Conservation (phyloP, 2,113 vertebrate species). For the Macroglossus sobrinus region DNA sequence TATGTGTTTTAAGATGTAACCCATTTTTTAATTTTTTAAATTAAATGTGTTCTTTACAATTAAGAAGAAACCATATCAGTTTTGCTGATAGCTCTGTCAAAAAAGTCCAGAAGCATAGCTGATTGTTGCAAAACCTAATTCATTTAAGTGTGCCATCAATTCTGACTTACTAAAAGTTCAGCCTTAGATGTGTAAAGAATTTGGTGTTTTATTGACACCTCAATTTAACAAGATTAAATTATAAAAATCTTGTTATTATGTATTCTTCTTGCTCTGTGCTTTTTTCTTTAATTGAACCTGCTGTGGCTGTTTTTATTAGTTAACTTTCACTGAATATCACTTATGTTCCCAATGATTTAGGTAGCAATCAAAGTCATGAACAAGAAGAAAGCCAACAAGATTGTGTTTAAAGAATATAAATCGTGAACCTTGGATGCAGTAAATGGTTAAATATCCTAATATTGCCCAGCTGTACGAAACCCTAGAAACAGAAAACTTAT, state of each 20-base stretch:
- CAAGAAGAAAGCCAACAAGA: slow-evolving; percentile 91
- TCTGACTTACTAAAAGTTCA: not conserved
- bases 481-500: slow-evolving; percentile 89
- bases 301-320: not conserved
- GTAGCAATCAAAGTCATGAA: slow-evolving; percentile 91
- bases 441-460: slow-evolving; percentile 89
- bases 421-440: slow-evolving; percentile 86
- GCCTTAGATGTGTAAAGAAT: not conserved
- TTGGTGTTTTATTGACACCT: not conserved
- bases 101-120: not conserved
- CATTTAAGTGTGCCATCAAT: not conserved
- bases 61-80: not conserved
- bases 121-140: not conserved
- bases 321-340: not conserved
- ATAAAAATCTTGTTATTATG: not conserved
- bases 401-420: slow-evolving; percentile 90
- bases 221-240: not conserved
- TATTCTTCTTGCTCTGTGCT: not conserved
- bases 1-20: not conserved
- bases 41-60: not conserved
- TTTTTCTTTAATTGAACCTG: not conserved
- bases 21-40: not conserved
- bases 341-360: slow-evolving; percentile 67
- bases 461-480: slow-evolving; percentile 86
- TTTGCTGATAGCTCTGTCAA: not conserved